Evolutionary conservation across 2,888 invertebrate genomes (phyloP).

Genomic region (Drepana falcataria): DNA sequence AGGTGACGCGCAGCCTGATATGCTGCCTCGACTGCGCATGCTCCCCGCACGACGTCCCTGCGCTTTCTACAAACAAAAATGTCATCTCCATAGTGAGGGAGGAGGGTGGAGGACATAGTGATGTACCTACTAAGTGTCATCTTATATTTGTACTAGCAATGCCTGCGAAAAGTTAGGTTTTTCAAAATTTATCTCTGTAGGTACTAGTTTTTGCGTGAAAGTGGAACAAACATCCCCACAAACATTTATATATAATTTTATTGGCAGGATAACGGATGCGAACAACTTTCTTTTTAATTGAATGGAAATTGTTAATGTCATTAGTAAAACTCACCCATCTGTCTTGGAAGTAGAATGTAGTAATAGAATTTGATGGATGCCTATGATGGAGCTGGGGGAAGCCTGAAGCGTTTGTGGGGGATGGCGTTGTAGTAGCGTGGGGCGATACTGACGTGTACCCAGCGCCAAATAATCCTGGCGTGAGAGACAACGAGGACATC

Average conservation of each 20-base stretch:
- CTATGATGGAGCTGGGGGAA: conserved; percentile 72
- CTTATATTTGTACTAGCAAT: too few relatives aligned
- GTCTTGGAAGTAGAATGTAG: conserved; percentile 90
- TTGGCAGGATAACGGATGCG: too few relatives aligned
- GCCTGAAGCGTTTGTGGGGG: conserved; percentile 68
- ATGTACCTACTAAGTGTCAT: too few relatives aligned
- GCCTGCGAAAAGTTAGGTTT: too few relatives aligned
- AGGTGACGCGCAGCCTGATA: conserved; percentile 72
- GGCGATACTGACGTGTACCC: conserved; percentile 66
- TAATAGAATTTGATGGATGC: conserved; percentile 80
- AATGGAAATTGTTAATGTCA: too few relatives aligned
- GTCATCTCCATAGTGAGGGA: too few relatives aligned
- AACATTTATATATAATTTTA: too few relatives aligned
- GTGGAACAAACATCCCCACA: too few relatives aligned
- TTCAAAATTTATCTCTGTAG: too few relatives aligned
- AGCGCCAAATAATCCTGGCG: conserved; percentile 54
- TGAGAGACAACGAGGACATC: conserved; percentile 64
- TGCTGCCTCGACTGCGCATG: conserved; percentile 65
- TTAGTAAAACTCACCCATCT: conserved; percentile 72
- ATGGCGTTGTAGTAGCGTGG: conserved; percentile 72
- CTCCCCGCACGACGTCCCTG: conserved; percentile 69
- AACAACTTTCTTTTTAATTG: too few relatives aligned
- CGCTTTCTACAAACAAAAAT: conserved; percentile 50
- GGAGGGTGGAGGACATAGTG: too few relatives aligned
- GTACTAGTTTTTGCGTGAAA: too few relatives aligned